Evolutionary conservation across 2,113 vertebrate species (phyloP), one percentile per base, ranked within the genome.

Genomic region (Hippolais icterina): DNA sequence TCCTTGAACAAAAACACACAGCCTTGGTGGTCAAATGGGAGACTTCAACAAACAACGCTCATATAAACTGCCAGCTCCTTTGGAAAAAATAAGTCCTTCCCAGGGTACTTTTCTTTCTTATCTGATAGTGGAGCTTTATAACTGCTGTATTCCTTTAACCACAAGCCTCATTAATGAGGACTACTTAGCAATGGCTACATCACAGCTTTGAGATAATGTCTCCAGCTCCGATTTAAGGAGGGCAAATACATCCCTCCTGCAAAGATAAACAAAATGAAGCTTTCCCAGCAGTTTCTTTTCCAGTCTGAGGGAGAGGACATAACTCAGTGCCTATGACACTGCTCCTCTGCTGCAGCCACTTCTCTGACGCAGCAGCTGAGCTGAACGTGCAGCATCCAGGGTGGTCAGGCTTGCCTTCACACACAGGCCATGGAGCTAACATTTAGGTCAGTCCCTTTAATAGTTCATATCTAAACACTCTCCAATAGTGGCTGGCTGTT

Each of bases 71-170:
- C 50, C 71, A 76, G 59, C 21, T 74, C 22, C 7, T 80, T 56
- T 90, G 18, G 54, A 7, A 54, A 56, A 83, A 86, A 90, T 7
- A 52, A 91, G 49, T 65, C 39, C 35, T 65, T 90, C 39, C 53
- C 42, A 72, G 29, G 29, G 39, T 33, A 80, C 37, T 94, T 79
- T 83, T 96, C 88, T 80, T 90, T 94, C 89, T 93, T 94, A 89
- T 91, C 89, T 86, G 75, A 87, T 87, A 82, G 8, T 31, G 76
- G 37, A 85, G 31, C 35, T 83, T 84, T 91, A 15, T 35, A 81
- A 91, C 41, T 57, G n/a, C 46, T 87, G 33, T 31, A n/a, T 37
- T 95, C 57, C 41, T 84, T 64, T 82, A 75, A 84, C 57, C 61
- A 71, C 69, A 79, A 31, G 15, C 29, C 50, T 83, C 2, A 0